Conservation (phyloP, 2,888 invertebrate genomes). For the Cotesia congregata region DNA sequence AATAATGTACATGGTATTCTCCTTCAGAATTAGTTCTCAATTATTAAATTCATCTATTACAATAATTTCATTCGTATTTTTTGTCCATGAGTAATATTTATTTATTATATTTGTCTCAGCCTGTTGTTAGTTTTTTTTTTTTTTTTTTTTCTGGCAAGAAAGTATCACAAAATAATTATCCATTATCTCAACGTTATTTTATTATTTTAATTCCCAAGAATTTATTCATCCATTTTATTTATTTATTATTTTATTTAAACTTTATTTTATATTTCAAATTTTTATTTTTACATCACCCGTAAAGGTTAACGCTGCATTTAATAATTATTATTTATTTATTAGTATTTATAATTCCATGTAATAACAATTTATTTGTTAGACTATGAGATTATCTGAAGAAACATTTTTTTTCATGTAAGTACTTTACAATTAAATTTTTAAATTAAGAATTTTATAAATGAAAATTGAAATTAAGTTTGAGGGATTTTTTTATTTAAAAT, state of each 20-base stretch:
- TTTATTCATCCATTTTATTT: slow-evolving; percentile 19
- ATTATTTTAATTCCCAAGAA: slow-evolving; percentile 54
- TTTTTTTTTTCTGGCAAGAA: slow-evolving; percentile 70
- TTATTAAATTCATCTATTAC: slow-evolving; percentile 65
- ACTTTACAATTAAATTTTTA: background rate
- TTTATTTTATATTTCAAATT: slow-evolving; percentile 18
- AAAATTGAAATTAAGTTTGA: background rate
- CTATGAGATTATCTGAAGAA: background rate
- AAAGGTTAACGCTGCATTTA: slow-evolving; percentile 14
- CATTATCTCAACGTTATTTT: slow-evolving; percentile 68
- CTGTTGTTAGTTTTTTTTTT: slow-evolving; percentile 69
- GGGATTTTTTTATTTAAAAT: background rate
- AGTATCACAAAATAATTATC: slow-evolving; percentile 70
- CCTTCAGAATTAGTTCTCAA: slow-evolving; percentile 47
- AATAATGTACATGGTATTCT: slow-evolving; percentile 68
- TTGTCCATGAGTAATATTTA: slow-evolving; percentile 67
- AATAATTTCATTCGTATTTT: slow-evolving; percentile 64
- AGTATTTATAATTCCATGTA: slow-evolving; percentile 1
- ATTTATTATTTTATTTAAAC: slow-evolving; percentile 30
- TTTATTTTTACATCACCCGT: slow-evolving; percentile 22
- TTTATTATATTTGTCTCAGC: slow-evolving; percentile 61
- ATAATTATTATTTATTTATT: slow-evolving; percentile 11
- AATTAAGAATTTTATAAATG: background rate
- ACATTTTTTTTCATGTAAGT: background rate
- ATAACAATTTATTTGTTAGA: slow-evolving; percentile 4